Conservation (phyloP, 23 tunicate genomes). For the Halocynthia roretzi region DNA sequence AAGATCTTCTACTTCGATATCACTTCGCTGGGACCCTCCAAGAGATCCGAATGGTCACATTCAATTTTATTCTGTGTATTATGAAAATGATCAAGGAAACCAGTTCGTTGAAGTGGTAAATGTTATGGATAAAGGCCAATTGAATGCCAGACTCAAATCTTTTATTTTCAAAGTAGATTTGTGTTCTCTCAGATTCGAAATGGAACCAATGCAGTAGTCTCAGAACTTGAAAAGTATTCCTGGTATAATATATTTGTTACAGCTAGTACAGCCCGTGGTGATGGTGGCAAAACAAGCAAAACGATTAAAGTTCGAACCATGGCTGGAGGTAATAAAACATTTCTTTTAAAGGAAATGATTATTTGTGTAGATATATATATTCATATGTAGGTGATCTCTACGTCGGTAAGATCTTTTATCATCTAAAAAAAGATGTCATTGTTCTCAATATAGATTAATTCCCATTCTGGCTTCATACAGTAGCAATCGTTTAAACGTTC, state of each 20-base stretch:
- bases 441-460: too few species aligned
- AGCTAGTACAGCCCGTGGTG: conserved; percentile 62
- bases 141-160: neutral
- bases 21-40: conserved; percentile 37
- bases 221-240: conserved; percentile 34
- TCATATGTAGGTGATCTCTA: too few species aligned
- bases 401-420: too few species aligned
- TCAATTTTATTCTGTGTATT: conserved; percentile 26
- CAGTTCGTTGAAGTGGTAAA: neutral
- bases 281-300: conserved; percentile 53
- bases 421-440: too few species aligned
- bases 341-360: neutral
- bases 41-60: conserved; percentile 35
- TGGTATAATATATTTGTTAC: conserved; percentile 54
- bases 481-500: too few species aligned
- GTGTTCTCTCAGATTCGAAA: conserved; percentile 17
- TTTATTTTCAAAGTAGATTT: neutral
- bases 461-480: too few species aligned
- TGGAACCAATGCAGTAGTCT: conserved; percentile 13
- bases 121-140: neutral
- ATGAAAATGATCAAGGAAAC: conserved; percentile 1
- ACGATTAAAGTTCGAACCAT: conserved; percentile 20
- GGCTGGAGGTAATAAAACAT: conserved; percentile 39
- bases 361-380: too few species aligned
- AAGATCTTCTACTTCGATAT: conserved; percentile 19